Conservation (phyloP, 2,888 invertebrate species). For the Tetheella fluctuosa region DNA sequence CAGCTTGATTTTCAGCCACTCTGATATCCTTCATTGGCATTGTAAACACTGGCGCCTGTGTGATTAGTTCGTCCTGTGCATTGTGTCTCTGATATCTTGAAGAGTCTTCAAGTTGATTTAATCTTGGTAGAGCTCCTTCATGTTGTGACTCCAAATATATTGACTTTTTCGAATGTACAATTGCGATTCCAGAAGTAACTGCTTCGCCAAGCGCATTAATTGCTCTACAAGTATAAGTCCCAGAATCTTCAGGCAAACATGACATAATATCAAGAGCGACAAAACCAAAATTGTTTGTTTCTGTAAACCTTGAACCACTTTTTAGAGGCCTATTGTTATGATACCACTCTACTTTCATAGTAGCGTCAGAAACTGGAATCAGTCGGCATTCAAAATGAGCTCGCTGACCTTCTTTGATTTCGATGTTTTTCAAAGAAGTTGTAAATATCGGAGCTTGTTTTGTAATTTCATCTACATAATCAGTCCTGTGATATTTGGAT, state of each 20-base stretch:
- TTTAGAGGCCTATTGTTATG: slow-evolving; percentile 95
- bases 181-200: slow-evolving; percentile 94
- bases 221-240: slow-evolving; percentile 97
- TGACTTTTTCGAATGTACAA: slow-evolving; percentile 92
- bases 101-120: slow-evolving; percentile 92
- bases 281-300: slow-evolving; percentile 98
- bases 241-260: slow-evolving; percentile 97
- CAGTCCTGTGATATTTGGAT: slow-evolving; percentile 89
- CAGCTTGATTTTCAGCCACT: slow-evolving; percentile 95
- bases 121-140: slow-evolving; percentile 91
- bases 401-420: slow-evolving; percentile 96
- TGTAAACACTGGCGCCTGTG: slow-evolving; percentile 96
- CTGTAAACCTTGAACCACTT: slow-evolving; percentile 97
- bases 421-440: slow-evolving; percentile 94
- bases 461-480: slow-evolving; percentile 91
- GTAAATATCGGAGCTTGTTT: slow-evolving; percentile 97
- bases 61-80: slow-evolving; percentile 90
- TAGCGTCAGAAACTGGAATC: slow-evolving; percentile 96
- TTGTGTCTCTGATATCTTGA: slow-evolving; percentile 89
- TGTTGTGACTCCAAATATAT: slow-evolving; percentile 95
- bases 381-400: slow-evolving; percentile 97
- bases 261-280: slow-evolving; percentile 98
- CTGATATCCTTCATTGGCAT: slow-evolving; percentile 94
- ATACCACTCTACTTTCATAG: slow-evolving; percentile 98
- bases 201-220: slow-evolving; percentile 96